Evolutionary conservation across 92 coral and sea anemone species (phyloP).

Genomic region (Porites evermanni): DNA sequence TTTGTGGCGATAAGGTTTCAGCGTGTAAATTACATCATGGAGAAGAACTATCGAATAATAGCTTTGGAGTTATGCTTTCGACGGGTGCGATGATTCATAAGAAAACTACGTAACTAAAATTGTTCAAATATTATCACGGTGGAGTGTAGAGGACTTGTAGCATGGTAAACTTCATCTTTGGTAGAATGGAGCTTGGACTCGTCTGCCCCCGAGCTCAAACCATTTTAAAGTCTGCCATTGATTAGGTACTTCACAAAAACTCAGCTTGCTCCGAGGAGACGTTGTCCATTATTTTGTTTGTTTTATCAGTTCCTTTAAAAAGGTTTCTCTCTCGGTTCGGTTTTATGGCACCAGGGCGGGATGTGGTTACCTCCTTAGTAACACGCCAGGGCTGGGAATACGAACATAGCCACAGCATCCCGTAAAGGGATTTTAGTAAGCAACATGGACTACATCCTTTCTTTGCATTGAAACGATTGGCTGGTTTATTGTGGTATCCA

Average conservation of each 20-base stretch:
- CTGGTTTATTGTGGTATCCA: background rate
- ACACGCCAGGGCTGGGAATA: no score
- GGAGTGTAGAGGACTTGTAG: no score
- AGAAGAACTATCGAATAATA: no score
- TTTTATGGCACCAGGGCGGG: background rate
- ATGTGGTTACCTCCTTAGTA: no score
- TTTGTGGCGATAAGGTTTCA: background rate
- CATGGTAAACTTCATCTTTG: no score
- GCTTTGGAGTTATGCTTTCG: no score
- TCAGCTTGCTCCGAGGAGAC: background rate
- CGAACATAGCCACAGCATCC: background rate
- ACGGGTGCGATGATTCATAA: no score
- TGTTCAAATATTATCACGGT: no score
- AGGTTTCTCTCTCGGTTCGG: background rate
- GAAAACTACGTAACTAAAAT: no score
- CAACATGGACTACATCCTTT: background rate
- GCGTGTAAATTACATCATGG: no score
- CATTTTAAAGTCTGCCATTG: background rate
- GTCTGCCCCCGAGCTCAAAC: background rate
- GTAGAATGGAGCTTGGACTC: no score
- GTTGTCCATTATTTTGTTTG: background rate
- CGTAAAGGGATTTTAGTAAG: background rate
- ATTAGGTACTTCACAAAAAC: background rate
- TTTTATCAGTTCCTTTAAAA: background rate
- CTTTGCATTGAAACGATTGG: constrained; percentile 18